A percentile compares a stretch with the other conserved stretches of the same genome.
These are phyloP conservation scores for Pheucticus melanocephalus DNA, from an alignment of 2,113 vertebrate genomes.

Conservation along the genomic window DNA sequence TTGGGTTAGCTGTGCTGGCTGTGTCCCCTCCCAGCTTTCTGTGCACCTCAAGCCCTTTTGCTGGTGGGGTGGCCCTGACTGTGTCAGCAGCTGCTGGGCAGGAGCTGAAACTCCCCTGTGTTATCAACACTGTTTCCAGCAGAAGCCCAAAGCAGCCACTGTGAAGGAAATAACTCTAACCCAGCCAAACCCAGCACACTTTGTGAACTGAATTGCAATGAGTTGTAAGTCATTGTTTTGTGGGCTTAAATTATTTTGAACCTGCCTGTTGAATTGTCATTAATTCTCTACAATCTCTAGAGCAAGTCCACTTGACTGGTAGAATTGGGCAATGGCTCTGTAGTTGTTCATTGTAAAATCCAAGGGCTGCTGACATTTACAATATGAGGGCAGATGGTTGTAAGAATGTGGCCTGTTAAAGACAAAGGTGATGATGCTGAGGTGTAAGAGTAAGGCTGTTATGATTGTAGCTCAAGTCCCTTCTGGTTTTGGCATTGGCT, in stretches of 20 bases:
- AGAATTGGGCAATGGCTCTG: not conserved
- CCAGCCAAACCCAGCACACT: not conserved
- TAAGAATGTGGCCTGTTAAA: not conserved
- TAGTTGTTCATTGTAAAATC: not conserved
- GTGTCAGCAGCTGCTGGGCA: not conserved
- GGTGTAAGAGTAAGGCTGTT: not conserved
- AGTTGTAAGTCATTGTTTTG: not conserved
- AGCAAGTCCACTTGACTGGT: not conserved
- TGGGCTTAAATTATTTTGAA: not conserved
- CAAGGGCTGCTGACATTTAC: not conserved
- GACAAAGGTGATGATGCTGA: not conserved
- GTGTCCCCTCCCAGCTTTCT: not conserved
- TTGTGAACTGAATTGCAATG: not conserved
- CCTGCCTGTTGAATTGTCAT: fast-evolving
- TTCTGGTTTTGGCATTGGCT: fast-evolving
- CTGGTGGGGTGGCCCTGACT: not conserved
- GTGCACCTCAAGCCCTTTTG: not conserved
- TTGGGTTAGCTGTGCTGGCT: not conserved
- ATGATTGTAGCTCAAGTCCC: not conserved
- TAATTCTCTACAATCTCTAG: not conserved
- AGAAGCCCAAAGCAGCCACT: not conserved
- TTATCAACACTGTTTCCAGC: fast-evolving
- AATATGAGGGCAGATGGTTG: not conserved
- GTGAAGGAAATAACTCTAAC: too few species aligned
- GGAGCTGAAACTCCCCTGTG: not conserved